Evolutionary conservation across 1,140 invertebrate genomes (phyloP).

Genomic region (Atta colombica): DNA sequence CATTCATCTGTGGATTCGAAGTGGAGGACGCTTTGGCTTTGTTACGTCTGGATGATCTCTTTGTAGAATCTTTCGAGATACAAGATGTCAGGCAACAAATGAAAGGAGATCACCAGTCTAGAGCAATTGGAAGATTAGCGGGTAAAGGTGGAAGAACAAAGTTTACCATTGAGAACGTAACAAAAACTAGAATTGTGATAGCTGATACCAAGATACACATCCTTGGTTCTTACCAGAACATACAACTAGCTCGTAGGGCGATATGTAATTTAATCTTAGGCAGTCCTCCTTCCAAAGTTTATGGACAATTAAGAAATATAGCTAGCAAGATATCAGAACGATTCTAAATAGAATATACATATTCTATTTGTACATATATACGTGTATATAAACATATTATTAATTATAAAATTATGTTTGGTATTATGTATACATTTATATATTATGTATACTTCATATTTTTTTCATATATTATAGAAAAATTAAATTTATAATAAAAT

Average conservation of each 20-base stretch:
- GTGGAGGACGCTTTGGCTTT: slow-evolving; percentile 98
- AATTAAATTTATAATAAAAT: slow-evolving; percentile 39
- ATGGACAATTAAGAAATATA: slow-evolving; percentile 96
- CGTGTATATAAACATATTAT: slow-evolving; percentile 28
- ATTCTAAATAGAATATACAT: slow-evolving; percentile 87
- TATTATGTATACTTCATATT: neutral
- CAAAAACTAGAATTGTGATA: slow-evolving; percentile 99
- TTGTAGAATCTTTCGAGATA: slow-evolving; percentile 98
- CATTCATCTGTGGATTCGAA: slow-evolving; percentile 98
- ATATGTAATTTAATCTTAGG: slow-evolving; percentile 99
- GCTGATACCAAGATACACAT: slow-evolving; percentile 99
- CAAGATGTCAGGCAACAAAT: slow-evolving; percentile 98
- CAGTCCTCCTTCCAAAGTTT: slow-evolving; percentile 97
- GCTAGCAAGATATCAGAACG: slow-evolving; percentile 93
- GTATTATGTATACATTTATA: neutral
- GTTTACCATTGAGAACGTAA: slow-evolving; percentile 99
- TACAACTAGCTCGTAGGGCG: slow-evolving; percentile 97
- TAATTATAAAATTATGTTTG: slow-evolving; percentile 39
- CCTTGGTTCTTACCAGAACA: slow-evolving; percentile 99
- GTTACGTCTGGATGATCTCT: slow-evolving; percentile 98
- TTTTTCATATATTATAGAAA: neutral
- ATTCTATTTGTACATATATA: slow-evolving; percentile 30
- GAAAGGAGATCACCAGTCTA: slow-evolving; percentile 97
- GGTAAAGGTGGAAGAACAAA: slow-evolving; percentile 99
- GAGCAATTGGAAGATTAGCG: slow-evolving; percentile 98